phyloP scores from a whole-genome alignment of 2,797 vertebrate species.

The Valencia hispanica region DNA sequence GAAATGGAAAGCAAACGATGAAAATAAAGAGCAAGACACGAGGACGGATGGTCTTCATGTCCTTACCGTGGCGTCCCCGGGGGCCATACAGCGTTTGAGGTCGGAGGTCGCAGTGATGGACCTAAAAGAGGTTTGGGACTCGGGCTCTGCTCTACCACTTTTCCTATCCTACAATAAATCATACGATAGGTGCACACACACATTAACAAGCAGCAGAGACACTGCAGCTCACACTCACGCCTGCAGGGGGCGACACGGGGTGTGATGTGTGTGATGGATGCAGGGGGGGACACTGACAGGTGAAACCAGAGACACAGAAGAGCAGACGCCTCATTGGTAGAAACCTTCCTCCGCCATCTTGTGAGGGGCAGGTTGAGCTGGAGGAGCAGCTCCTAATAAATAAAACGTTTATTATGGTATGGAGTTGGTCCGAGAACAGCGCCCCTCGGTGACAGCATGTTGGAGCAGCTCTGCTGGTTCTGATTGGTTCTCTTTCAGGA shows the following conservation, averaged over 20 bases:
- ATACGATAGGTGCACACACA: slow-evolving; percentile 81
- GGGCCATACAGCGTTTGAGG: slow-evolving; percentile 98
- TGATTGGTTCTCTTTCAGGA: neutral
- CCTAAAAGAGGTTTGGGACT: slow-evolving; percentile 98
- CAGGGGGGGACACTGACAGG: neutral
- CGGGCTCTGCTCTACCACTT: slow-evolving; percentile 98
- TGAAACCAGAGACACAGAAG: neutral
- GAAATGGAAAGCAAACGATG: neutral
- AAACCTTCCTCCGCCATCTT: neutral
- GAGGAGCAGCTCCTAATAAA: too few relatives aligned
- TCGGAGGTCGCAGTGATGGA: slow-evolving; percentile 96
- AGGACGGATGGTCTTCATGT: slow-evolving; percentile 79
- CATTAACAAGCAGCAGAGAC: slow-evolving; percentile 66
- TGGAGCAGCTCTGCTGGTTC: neutral
- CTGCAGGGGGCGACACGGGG: neutral
- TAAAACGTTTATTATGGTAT: too few relatives aligned
- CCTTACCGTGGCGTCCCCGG: slow-evolving; percentile 95
- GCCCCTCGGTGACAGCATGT: too few relatives aligned
- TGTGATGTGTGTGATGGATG: neutral
- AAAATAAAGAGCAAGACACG: neutral
- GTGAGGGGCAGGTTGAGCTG: neutral
- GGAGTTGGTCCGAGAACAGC: too few relatives aligned
- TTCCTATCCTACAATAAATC: slow-evolving; percentile 98
- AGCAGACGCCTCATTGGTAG: neutral
- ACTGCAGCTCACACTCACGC: slow-evolving; percentile 23